phyloP scores from a whole-genome alignment of 2,797 vertebrate genomes.

The Channa striata region DNA sequence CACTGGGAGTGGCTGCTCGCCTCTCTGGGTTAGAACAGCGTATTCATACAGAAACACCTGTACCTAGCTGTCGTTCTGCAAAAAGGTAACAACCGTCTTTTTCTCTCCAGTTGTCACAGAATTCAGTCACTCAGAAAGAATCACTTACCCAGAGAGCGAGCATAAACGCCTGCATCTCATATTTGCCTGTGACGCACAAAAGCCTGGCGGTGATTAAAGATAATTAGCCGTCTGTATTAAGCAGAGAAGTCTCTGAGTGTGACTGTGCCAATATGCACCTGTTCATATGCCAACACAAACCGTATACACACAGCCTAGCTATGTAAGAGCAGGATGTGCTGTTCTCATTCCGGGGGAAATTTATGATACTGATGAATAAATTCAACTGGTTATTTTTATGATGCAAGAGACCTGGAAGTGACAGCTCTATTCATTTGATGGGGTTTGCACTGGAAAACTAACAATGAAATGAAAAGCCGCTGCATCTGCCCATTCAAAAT shows the following conservation, averaged over 20 bases:
- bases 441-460: constrained; percentile 21
- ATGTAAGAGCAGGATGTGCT: constrained; percentile 1
- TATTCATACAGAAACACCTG: constrained; percentile 61
- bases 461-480: constrained; percentile 20
- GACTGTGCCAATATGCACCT: constrained; percentile 68
- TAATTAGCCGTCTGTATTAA: constrained; percentile 61
- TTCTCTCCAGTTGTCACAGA: constrained; percentile 17
- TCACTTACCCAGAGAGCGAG: constrained; percentile 25
- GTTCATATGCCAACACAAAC: constrained; percentile 35
- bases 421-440: constrained; percentile 39
- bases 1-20: constrained; percentile 12
- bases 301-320: not conserved
- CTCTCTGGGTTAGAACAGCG: constrained; percentile 18
- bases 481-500: constrained; percentile 29
- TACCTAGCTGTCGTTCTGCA: constrained; percentile 20
- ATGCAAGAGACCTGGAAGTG: constrained; percentile 26
- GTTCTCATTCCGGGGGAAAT: constrained; percentile 22
- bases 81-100: constrained; percentile 21
- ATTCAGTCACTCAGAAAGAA: constrained; percentile 24
- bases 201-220: constrained; percentile 54
- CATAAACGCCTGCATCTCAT: constrained; percentile 30
- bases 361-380: constrained; percentile 28
- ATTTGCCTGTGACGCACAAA: constrained; percentile 37
- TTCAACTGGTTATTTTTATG: constrained; percentile 39
- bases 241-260: constrained; percentile 18